Percentiles rank a stretch among this genome's conserved stretches.
phyloP scores from a whole-genome alignment of 2,888 invertebrate genomes.

The Lepidocyrtinus sp. region DNA sequence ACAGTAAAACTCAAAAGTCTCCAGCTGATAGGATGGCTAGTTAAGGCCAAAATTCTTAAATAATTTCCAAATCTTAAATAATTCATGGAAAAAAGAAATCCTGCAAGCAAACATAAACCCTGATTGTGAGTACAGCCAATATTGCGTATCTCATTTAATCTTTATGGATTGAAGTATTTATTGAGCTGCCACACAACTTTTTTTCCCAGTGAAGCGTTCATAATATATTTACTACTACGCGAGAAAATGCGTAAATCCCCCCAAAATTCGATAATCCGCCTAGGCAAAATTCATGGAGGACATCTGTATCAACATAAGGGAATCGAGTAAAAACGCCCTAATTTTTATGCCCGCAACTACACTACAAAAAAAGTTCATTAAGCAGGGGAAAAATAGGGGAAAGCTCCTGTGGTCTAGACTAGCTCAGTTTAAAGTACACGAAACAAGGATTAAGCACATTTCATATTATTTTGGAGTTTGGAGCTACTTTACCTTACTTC shows the following conservation, averaged over 20 bases:
- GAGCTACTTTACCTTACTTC: conserved; percentile 63
- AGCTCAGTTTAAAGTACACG: neutral
- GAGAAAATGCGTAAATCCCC: neutral
- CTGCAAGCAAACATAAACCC: too few species aligned
- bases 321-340: neutral
- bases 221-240: too few species aligned
- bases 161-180: too few species aligned
- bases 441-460: conserved; percentile 9
- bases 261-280: neutral
- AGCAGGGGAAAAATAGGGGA: neutral
- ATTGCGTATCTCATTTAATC: too few species aligned
- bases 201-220: too few species aligned
- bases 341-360: neutral
- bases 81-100: neutral
- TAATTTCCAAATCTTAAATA: neutral
- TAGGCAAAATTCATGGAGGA: conserved; percentile 3
- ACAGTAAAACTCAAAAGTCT: too few species aligned
- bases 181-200: too few species aligned
- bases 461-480: conserved; percentile 6
- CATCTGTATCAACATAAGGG: neutral
- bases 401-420: neutral
- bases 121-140: too few species aligned
- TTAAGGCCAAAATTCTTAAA: neutral
- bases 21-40: too few species aligned
- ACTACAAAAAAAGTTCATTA: neutral